phyloP scores from a whole-genome alignment of 35 echinoderm and acorn worm species.

The Amphiura filiformis region DNA sequence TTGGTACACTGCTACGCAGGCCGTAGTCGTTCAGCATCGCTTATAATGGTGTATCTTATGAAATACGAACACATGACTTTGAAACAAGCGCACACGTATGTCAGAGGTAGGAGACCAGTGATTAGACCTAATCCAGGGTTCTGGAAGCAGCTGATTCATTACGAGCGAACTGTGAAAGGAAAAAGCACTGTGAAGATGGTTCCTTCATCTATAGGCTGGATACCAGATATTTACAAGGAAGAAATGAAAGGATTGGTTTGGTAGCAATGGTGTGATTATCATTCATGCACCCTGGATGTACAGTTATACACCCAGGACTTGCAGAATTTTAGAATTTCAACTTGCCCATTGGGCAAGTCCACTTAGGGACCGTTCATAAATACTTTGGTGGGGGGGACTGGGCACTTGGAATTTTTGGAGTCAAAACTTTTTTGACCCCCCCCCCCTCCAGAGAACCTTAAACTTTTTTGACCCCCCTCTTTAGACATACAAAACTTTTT shows the following conservation, averaged over 20 bases:
- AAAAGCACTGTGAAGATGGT: constrained; percentile 85
- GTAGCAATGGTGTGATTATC: neutral
- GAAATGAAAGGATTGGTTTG: constrained; percentile 79
- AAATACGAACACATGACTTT: constrained; percentile 80
- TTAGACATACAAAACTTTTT: too few species aligned
- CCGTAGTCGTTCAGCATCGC: constrained; percentile 75
- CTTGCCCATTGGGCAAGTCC: too few species aligned
- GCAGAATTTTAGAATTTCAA: too few species aligned
- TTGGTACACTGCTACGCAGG: constrained; percentile 90
- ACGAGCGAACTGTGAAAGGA: constrained; percentile 72
- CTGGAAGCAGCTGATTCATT: constrained; percentile 93
- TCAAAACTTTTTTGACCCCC: too few species aligned
- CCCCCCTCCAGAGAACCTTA: too few species aligned
- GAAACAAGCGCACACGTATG: constrained; percentile 68
- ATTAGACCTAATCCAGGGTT: constrained; percentile 94
- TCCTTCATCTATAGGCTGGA: constrained; percentile 54
- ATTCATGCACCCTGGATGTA: too few species aligned
- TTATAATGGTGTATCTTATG: constrained; percentile 90
- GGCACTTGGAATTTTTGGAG: too few species aligned
- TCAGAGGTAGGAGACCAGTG: constrained; percentile 60
- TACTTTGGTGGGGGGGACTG: too few species aligned
- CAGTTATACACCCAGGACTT: too few species aligned
- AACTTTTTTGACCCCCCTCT: too few species aligned
- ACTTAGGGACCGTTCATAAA: too few species aligned
- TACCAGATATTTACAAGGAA: constrained; percentile 90